Conservation (phyloP, 2,113 vertebrate species). For the Numida meleagris region DNA sequence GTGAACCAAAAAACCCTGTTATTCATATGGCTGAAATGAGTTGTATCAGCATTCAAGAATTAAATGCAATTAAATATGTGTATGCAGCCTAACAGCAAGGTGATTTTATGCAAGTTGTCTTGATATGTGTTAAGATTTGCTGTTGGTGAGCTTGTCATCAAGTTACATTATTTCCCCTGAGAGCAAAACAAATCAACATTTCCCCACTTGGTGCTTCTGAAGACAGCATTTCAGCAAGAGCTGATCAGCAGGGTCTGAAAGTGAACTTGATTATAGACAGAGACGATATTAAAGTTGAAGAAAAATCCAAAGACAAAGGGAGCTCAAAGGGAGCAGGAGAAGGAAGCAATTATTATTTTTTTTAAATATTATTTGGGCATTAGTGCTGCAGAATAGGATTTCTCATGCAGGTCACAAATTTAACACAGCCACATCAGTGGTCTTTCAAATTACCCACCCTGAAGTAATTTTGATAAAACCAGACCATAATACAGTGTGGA, state of each 20-base stretch:
- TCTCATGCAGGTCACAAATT: not conserved
- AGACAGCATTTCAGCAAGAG: not conserved
- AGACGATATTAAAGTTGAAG: not conserved
- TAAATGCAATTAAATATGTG: conserved; percentile 54
- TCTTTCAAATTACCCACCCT: not conserved
- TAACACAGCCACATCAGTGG: accelerated
- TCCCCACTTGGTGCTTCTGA: not conserved
- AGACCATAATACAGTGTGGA: not conserved
- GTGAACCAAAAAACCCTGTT: not conserved
- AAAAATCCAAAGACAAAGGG: not conserved
- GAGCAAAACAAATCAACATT: conserved; percentile 65
- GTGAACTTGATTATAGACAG: not conserved
- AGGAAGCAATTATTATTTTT: not conserved
- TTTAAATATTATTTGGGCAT: not conserved
- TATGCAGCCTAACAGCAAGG: conserved; percentile 33
- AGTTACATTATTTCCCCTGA: conserved; percentile 64
- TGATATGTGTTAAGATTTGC: conserved; percentile 4
- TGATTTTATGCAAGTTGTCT: conserved; percentile 43
- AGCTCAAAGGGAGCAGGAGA: not conserved
- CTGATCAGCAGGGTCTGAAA: conserved; percentile 48
- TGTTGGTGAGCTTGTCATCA: not conserved
- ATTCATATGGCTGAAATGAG: not conserved
- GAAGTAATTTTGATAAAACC: not conserved
- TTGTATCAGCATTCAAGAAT: not conserved
- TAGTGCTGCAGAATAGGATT: not conserved